Base-by-base conservation (phyloP, 2,797 vertebrate species). In the Tragelaphus eurycerus region DNA sequence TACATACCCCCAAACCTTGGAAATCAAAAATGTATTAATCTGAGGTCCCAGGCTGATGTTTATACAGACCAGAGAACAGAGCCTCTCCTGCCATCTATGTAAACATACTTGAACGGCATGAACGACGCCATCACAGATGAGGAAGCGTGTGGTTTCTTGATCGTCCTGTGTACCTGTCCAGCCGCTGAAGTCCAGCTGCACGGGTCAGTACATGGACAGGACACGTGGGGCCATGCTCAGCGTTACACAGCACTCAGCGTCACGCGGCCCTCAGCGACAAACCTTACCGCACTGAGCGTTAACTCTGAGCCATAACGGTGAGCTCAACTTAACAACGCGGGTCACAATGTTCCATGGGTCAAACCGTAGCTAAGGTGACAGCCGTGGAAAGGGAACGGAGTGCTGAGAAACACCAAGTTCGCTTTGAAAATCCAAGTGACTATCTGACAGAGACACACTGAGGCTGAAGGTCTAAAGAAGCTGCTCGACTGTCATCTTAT, bases 181-280 rank as follows among this genome's bases (percentile, higher is more conserved):
- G 52, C 64, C 23, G 21, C 57, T 12, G 1, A 10, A 2, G 52
- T 7, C 10, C 57, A n/a, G 5, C 1, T 0, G 12, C 25, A 23
- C 4, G 0, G 29, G 10, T 3, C 4, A 4, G 43, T 4, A 4
- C 16, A 2, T 6, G 60, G 59, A 19, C 2, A 48, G 3, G 17
- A 62, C 17, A 29, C 78, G 25, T 0, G 4, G 31, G 71, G 31
- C 62, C 50, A 15, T 0, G 7, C 59, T 83, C 43, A 3, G 15
- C 43, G 2, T 21, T 14, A 19, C 10, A 4, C 0, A 3, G 29
- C 31, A 27, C 12, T 4, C 0, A 2, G 15, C 43, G 2, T 21
- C 17, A 19, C 10, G 4, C 0, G 3, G 29, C 31, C 23, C 9
- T 4, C 0, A 2, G 43, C 27, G n/a, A n/a, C 6, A 27, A 71